Evolutionary conservation across 2,113 vertebrate genomes (phyloP).

Genomic region (Sceloporus undulatus): DNA sequence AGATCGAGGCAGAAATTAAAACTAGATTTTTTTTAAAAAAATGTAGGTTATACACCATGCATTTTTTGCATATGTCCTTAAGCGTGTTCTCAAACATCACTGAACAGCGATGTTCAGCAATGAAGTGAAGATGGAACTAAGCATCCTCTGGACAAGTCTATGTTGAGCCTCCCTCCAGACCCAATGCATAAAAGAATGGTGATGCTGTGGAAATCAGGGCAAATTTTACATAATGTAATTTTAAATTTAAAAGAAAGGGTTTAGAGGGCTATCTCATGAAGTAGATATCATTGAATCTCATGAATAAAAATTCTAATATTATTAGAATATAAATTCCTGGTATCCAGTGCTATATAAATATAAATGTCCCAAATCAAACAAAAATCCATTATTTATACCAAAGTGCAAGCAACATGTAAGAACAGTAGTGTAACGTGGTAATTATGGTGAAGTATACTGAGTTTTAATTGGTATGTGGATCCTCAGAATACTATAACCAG

Average conservation of each 20-base stretch:
- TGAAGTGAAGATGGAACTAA: conserved; percentile 24
- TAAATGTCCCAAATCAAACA: not conserved
- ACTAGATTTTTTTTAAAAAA: not conserved
- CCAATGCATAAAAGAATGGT: not conserved
- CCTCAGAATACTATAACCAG: not conserved
- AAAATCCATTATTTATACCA: conserved; percentile 14
- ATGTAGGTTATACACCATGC: not conserved
- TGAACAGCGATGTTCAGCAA: conserved; percentile 3
- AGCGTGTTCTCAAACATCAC: not conserved
- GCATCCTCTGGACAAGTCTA: not conserved
- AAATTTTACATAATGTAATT: conserved; percentile 36
- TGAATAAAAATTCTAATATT: conserved; percentile 32
- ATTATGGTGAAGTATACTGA: conserved; percentile 8
- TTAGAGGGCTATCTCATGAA: conserved; percentile 3
- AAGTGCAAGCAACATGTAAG: conserved; percentile 21
- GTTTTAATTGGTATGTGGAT: not conserved
- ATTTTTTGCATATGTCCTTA: not conserved
- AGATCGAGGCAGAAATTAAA: not conserved
- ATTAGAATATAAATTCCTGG: not conserved
- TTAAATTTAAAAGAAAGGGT: conserved; percentile 36
- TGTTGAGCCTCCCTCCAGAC: not conserved
- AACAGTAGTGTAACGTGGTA: conserved; percentile 18
- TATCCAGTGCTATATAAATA: too few relatives aligned
- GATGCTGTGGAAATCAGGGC: not conserved
- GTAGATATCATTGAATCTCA: conserved; percentile 17